Evolutionary conservation across 2,113 vertebrate species (phyloP).

Genomic region (Oenanthe melanoleuca): DNA sequence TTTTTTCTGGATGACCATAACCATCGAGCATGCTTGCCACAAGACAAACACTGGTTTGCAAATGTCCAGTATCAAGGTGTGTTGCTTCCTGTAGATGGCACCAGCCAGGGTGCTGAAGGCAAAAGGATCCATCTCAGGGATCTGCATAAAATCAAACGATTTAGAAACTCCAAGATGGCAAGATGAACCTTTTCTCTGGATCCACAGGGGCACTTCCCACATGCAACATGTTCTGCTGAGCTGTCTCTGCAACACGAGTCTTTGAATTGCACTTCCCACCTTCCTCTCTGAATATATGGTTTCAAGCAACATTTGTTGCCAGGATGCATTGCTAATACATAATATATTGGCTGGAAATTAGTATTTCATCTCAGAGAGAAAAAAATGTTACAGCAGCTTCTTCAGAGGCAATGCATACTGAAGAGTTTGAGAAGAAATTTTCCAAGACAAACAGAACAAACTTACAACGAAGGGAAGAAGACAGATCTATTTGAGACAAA

Average conservation of each 20-base stretch:
- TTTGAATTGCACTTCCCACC: slow-evolving; percentile 6
- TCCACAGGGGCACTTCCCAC: neutral
- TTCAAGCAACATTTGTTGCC: slow-evolving; percentile 19
- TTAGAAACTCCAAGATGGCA: neutral
- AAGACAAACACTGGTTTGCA: neutral
- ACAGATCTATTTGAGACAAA: neutral
- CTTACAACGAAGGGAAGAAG: neutral
- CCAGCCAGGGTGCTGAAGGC: neutral
- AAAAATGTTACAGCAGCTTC: neutral
- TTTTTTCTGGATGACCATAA: neutral
- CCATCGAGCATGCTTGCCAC: neutral
- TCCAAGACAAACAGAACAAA: neutral
- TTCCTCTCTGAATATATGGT: neutral
- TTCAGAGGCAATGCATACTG: neutral
- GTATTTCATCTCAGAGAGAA: neutral
- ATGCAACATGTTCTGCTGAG: slow-evolving; percentile 15
- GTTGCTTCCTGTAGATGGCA: neutral
- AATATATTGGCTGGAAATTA: slow-evolving; percentile 40
- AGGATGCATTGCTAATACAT: slow-evolving; percentile 11
- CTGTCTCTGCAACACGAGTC: neutral
- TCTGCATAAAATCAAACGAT: neutral
- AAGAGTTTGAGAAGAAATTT: neutral
- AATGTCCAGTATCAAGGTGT: neutral
- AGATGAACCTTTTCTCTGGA: neutral
- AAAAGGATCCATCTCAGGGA: neutral